Evolutionary conservation across 2,888 invertebrate species (phyloP).

Genomic region (Lasius fuliginosus): DNA sequence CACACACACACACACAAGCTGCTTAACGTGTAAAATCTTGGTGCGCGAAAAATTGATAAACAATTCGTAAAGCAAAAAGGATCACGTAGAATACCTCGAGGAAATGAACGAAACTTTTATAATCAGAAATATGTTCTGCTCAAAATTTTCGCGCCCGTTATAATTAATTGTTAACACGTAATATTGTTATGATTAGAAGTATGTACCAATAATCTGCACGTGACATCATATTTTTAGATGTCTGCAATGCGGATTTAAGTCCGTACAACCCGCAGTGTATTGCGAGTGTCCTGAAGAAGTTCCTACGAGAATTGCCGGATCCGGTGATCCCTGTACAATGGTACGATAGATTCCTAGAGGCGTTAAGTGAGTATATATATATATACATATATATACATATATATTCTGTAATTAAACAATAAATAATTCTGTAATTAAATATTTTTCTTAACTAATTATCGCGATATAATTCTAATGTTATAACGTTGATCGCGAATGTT

Average conservation of each 20-base stretch:
- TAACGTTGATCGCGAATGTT: background rate
- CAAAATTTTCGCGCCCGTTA: background rate
- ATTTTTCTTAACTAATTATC: background rate
- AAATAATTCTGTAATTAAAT: background rate
- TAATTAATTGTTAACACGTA: background rate
- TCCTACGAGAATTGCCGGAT: constrained; percentile 91
- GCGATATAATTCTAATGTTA: background rate
- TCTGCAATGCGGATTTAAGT: constrained; percentile 86
- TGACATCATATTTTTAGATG: constrained; percentile 79
- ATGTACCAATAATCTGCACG: background rate
- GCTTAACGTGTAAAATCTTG: background rate
- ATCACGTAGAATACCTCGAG: background rate
- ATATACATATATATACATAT: background rate
- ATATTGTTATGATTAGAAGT: background rate
- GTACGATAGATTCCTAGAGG: constrained; percentile 91
- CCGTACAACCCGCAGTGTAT: constrained; percentile 88
- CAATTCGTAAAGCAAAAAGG: background rate
- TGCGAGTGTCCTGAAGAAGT: constrained; percentile 90
- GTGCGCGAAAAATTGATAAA: background rate
- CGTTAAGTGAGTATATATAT: constrained; percentile 84
- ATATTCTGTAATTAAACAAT: background rate
- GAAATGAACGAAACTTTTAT: background rate
- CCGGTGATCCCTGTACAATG: constrained; percentile 92
- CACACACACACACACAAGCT: too few species aligned
- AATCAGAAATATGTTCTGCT: background rate